Base-by-base conservation (phyloP, 2,113 vertebrate species). In the Probosciger aterrimus region DNA sequence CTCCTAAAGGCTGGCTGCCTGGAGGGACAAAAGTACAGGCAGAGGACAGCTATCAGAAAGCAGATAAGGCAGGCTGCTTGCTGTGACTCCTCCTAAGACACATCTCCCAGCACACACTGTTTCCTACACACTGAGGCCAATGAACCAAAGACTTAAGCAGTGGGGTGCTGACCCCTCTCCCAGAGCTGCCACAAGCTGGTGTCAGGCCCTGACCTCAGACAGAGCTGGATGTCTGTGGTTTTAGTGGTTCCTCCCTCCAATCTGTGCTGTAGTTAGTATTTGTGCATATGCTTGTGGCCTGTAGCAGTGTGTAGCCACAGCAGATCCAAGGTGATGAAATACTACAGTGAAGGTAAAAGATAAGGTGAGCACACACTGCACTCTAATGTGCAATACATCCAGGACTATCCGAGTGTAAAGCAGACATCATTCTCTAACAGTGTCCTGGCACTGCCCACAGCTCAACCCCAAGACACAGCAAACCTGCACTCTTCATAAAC, bases 1-100 rank as follows among this genome's bases (percentile, higher is more conserved):
- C 96, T 96, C 92, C 96, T 82, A 78, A 98, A 97, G 68, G 97
- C 97, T 0, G 97, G 96, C 30, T 98, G 96, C 95, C 98, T 99
- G 95, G 43, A 90, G 60, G 64, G 57, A 88, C 76, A 86, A 28
- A 91, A 81, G 68, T 31, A 92, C 65, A 85, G 17, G 35, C 22
- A 71, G 79, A 74, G 18, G 55, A 90, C 73, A 84, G 67, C 70
- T 93, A 86, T 86, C 69, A 91, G 83, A 78, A 81, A 84, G 52
- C 39, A 78, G 65, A 93, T 95, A 95, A 87, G 24, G 57, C 57
- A 92, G 55, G 52, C 44, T 71, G 77, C 60, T 95, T 71, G 77
- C 80, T 77, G 60, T 74, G n/a, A 64, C 77, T 88, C 33, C 60
- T 78, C 62, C 59, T 20, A 64, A 57, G 43, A 79, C 49, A 74